Base-by-base conservation (phyloP, 2,113 vertebrate genomes). In the Grus americana region DNA sequence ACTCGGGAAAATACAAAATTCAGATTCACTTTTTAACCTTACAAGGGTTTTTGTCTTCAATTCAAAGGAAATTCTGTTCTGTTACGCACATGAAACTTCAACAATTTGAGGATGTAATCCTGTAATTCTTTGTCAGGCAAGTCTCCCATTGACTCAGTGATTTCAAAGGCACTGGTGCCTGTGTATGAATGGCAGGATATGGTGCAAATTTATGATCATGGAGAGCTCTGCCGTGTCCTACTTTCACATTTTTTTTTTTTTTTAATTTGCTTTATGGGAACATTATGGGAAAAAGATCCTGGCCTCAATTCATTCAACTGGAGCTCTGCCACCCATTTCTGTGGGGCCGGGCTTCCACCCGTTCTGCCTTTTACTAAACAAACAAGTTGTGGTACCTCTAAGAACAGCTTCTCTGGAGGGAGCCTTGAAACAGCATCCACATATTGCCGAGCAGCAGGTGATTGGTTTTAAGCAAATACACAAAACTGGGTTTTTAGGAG, bases 11-110 rank as follows among this genome's bases (percentile, higher is more conserved):
- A 92, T 54, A 74, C 42, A 57, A 90, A 96, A 96, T 96, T 97
- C 95, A 96, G 93, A 96, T 97, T 95, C 75, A 97, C 96, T 97
- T 97, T 97, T 97, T 94, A 96, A 97, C 71, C 50, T 96, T 82
- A 59, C 66, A 95, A 75, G 78, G 59, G 24, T 2, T 79, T 94
- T 96, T 87, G 81, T 78, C 88, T 86, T 84, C 6, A 52, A 92
- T 71, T 93, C 89, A 96, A 78, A 95, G 95, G 95, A 97, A 97
- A 91, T 94, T 89, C 70, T 59, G 59, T 85, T 91, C 74, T 63
- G 66, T 70, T 88, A 85, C 12, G 1, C 74, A 88, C 67, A 86
- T 52, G 55, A 79, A 94, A 91, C 87, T 97, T 79, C 89, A 97
- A 97, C 97, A 97, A 97, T 97, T 88, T 96, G 87, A 96, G 97